phyloP scores from a whole-genome alignment of 1,140 invertebrate species.

The Oncopodura yosiiana region DNA sequence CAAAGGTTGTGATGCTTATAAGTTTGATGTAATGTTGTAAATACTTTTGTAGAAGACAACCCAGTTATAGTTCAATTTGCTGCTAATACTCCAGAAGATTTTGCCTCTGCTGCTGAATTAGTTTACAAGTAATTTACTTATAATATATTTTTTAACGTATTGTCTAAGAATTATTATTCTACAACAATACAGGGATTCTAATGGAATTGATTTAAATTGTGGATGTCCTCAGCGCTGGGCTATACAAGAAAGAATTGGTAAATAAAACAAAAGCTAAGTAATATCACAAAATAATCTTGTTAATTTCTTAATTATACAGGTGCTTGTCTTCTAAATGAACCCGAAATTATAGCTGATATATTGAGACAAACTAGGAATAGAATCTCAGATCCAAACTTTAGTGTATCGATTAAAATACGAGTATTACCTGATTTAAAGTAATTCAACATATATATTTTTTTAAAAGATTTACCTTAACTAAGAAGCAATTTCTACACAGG shows the following conservation, averaged over 20 bases:
- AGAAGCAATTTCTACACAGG: conserved; percentile 4
- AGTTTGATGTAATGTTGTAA: conserved; percentile 9
- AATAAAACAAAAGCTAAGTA: too few species aligned
- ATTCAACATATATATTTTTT: conserved; percentile 26
- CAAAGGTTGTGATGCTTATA: conserved; percentile 5
- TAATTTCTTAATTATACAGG: too few species aligned
- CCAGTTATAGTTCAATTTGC: conserved; percentile 92
- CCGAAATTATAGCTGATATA: conserved; percentile 72
- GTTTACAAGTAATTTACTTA: conserved; percentile 62
- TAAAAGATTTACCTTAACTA: conserved; percentile 39
- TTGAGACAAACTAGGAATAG: conserved; percentile 62
- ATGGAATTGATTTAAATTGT: conserved; percentile 92
- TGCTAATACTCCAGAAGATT: conserved; percentile 70
- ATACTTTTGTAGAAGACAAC: conserved; percentile 50
- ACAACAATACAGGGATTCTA: conserved; percentile 51
- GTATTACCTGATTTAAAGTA: conserved; percentile 50
- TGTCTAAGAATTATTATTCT: too few species aligned
- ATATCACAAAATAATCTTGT: too few species aligned
- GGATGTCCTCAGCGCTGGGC: conserved; percentile 96
- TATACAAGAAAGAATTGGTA: conserved; percentile 81
- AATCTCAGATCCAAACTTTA: conserved; percentile 59
- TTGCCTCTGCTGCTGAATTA: conserved; percentile 71
- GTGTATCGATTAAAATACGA: conserved; percentile 86
- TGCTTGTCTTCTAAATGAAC: conserved; percentile 68
- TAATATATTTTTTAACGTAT: too few species aligned